Base-by-base conservation (phyloP, 2,888 invertebrate genomes). In the Seira musarum region DNA sequence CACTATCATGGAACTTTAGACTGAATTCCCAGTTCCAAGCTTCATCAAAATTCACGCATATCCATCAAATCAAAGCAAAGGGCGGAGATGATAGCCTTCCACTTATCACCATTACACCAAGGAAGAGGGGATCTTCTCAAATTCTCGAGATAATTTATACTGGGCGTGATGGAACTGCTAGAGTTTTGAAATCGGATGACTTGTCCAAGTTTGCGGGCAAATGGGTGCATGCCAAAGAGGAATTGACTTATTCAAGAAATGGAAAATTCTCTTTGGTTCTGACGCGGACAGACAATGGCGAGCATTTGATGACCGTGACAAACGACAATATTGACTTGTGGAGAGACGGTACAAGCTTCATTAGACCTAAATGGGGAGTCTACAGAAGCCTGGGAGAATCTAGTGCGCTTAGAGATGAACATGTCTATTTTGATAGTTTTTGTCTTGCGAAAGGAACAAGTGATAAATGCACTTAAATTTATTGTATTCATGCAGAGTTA, bases 361-460 rank as follows among this genome's bases (percentile, higher is more conserved):
- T 83, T 0, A 63, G 85, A 30, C 79, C 82, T 0, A 85, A 84
- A 70, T 85, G 84, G 84, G 85, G 85, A 35, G 82, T 85, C 57
- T 85, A 85, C 73, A 83, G 85, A 57, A 84, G 85, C 71, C 61
- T 85, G n/a, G 66, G 46, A 22, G 80, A 84, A 19, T n/a, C 66
- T 1, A 69, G 67, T 17, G 24, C 68, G 6, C 66, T 85, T 21
- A 30, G 84, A 30, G 84, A 85, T 71, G 85, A 85, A 46, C 49
- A 65, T 69, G 83, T 85, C 10, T 57, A 75, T 15, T 84, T 83
- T 65, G 80, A 84, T 60, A 73, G 53, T 53, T 82, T 85, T 53
- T 85, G 85, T 53, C n/a, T 85, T 46, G 84, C 71, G 0, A 85
- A 85, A 60, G 84, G 82, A 21, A 76, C 76, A 13, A 71, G 60